phyloP scores from a whole-genome alignment of 2,113 vertebrate species.

The Poicephalus meyeri region DNA sequence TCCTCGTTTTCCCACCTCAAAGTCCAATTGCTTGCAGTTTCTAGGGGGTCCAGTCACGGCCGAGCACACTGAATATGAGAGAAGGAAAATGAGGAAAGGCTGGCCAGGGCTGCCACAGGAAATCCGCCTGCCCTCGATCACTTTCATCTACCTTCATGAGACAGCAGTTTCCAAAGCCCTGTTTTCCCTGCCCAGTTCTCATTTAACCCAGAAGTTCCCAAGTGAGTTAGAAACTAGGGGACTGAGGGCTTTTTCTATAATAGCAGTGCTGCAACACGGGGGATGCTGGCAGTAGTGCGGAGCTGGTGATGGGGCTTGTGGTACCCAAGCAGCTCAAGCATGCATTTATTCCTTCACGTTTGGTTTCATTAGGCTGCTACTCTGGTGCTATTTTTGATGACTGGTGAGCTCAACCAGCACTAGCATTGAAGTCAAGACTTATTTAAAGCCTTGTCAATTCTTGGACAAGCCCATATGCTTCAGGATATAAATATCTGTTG shows the following conservation, averaged over 20 bases:
- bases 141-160: slow-evolving; percentile 32
- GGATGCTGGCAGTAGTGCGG: not conserved
- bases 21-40: too few relatives aligned
- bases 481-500: not conserved
- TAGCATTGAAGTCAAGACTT: not conserved
- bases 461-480: not conserved
- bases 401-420: not conserved
- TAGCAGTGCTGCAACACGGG: not conserved
- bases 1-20: too few relatives aligned
- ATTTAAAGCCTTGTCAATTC: not conserved
- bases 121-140: not conserved
- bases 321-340: not conserved
- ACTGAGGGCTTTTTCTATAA: not conserved
- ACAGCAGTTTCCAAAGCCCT: slow-evolving; percentile 33
- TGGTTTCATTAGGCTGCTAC: not conserved
- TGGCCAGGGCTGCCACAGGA: too few relatives aligned
- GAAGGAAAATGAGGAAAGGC: too few relatives aligned
- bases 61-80: too few relatives aligned
- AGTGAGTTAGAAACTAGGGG: not conserved
- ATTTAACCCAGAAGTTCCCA: not conserved
- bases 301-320: not conserved
- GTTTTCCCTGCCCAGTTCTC: not conserved
- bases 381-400: not conserved
- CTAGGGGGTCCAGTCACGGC: too few relatives aligned
- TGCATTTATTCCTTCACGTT: not conserved